These are phyloP conservation scores for Psittacula cyanocephala DNA, from an alignment of 2,113 vertebrate genomes.

Conservation along the genomic window DNA sequence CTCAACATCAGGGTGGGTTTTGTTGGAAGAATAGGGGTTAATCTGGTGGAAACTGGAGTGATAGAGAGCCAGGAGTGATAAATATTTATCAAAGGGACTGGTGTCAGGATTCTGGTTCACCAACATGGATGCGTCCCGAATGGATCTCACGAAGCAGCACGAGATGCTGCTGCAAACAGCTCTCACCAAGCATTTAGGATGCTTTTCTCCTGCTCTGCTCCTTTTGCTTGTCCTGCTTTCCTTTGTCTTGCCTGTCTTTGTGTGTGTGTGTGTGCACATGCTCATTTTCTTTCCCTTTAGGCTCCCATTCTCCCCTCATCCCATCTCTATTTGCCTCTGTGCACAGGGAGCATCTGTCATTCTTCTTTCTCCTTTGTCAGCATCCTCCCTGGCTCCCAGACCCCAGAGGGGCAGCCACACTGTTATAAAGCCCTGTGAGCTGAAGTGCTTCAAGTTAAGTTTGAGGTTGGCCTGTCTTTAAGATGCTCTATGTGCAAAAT, in stretches of 20 bases:
- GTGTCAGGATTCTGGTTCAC: not conserved
- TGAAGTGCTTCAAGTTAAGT: not conserved
- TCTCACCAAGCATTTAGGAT: not conserved
- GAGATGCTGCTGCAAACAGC: not conserved
- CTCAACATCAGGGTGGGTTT: conserved; percentile 11
- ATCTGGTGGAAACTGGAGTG: conserved; percentile 66
- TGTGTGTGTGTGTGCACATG: not conserved
- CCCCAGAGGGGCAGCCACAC: not conserved
- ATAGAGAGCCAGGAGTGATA: conserved; percentile 42
- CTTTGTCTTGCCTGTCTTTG: conserved; percentile 50
- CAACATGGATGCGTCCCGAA: not conserved
- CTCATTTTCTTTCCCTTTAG: conserved; percentile 39
- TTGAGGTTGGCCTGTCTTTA: not conserved
- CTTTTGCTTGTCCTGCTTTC: not conserved
- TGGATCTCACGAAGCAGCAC: not conserved
- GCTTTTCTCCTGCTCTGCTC: not conserved
- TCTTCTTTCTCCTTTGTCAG: conserved; percentile 44
- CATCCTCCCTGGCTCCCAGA: not conserved
- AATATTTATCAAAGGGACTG: conserved; percentile 49
- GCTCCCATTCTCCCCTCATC: not conserved
- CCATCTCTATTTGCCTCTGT: not conserved
- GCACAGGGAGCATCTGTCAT: conserved; percentile 44
- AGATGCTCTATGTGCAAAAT: not conserved
- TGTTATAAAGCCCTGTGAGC: not conserved
- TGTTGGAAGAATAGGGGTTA: conserved; percentile 52